Percentiles rank a stretch among this genome's conserved stretches.
Conservation (phyloP, 2,888 invertebrate genomes). For the Diploptera punctata region DNA sequence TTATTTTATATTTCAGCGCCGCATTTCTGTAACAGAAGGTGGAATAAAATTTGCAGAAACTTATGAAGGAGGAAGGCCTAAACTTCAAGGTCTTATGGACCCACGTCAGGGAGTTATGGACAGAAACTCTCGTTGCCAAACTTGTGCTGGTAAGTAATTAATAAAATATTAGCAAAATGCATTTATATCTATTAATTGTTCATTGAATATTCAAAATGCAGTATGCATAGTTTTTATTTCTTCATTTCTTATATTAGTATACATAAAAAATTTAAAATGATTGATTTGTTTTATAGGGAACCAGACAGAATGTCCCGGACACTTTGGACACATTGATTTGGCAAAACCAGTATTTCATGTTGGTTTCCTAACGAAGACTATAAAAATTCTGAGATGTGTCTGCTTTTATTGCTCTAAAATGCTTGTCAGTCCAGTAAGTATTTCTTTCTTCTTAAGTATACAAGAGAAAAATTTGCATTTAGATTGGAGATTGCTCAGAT, state of each 20-base stretch:
- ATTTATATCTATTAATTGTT: no score
- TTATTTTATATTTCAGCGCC: slow-evolving; percentile 70
- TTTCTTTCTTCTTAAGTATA: no score
- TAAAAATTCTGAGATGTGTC: slow-evolving; percentile 97
- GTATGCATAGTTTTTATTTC: not conserved
- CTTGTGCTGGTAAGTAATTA: slow-evolving; percentile 73
- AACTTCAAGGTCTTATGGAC: slow-evolving; percentile 98
- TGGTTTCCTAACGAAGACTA: slow-evolving; percentile 96
- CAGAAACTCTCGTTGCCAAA: slow-evolving; percentile 90
- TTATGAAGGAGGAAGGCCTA: slow-evolving; percentile 98
- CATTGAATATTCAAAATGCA: not conserved
- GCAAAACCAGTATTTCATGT: slow-evolving; percentile 99
- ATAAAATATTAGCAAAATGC: no score
- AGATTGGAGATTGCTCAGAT: no score
- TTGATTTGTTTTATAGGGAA: slow-evolving; percentile 63
- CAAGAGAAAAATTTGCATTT: no score
- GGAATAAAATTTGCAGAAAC: slow-evolving; percentile 97
- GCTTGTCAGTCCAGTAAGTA: slow-evolving; percentile 88
- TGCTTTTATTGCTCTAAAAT: slow-evolving; percentile 99
- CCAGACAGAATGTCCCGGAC: slow-evolving; percentile 99
- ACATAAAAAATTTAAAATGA: no score
- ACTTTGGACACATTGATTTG: slow-evolving; percentile 98
- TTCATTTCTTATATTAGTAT: no score
- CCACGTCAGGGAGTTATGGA: slow-evolving; percentile 98
- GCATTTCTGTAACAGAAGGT: slow-evolving; percentile 98